These are phyloP conservation scores for Chanos chanos DNA, from an alignment of 2,797 vertebrate genomes.

Conservation along the genomic window DNA sequence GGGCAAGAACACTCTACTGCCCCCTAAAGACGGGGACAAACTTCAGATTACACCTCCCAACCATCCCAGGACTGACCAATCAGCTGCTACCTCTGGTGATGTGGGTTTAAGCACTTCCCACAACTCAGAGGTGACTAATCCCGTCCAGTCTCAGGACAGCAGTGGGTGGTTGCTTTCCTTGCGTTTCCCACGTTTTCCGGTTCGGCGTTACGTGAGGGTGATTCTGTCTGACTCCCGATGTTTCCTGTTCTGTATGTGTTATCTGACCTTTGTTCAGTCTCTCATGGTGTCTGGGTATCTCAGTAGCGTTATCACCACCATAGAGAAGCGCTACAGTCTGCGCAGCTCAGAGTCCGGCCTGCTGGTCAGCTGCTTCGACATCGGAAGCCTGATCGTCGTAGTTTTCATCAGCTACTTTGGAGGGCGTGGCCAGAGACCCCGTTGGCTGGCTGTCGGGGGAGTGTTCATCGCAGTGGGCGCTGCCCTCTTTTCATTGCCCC, in stretches of 20 bases:
- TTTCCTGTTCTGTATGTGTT: conserved; percentile 96
- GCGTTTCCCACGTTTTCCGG: conserved; percentile 57
- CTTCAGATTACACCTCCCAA: too few species aligned
- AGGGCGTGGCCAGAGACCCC: conserved; percentile 87
- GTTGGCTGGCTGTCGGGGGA: conserved; percentile 91
- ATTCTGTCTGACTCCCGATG: conserved; percentile 87
- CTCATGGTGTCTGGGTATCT: conserved; percentile 98
- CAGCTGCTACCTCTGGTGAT: conserved; percentile 45
- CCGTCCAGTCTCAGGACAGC: not conserved
- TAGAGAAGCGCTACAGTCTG: conserved; percentile 94
- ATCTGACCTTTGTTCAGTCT: conserved; percentile 96
- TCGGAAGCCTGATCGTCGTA: conserved; percentile 92
- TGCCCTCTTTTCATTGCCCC: conserved; percentile 90
- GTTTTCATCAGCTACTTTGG: conserved; percentile 98
- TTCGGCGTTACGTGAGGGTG: conserved; percentile 68
- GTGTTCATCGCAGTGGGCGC: conserved; percentile 89
- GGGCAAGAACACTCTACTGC: conserved; percentile 12
- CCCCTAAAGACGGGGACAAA: conserved; percentile 11
- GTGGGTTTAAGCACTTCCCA: conserved; percentile 18
- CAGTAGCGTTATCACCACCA: conserved; percentile 98
- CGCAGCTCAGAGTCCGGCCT: conserved; percentile 94
- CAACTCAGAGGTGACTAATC: conserved; percentile 36
- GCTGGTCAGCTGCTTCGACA: conserved; percentile 97
- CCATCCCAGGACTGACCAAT: conserved; percentile 38
- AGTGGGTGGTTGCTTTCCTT: conserved; percentile 49